A percentile compares a stretch with the other conserved stretches of the same genome.
These are phyloP conservation scores for Seriola rivoliana DNA, from an alignment of 2,113 vertebrate genomes.

Conservation along the genomic window DNA sequence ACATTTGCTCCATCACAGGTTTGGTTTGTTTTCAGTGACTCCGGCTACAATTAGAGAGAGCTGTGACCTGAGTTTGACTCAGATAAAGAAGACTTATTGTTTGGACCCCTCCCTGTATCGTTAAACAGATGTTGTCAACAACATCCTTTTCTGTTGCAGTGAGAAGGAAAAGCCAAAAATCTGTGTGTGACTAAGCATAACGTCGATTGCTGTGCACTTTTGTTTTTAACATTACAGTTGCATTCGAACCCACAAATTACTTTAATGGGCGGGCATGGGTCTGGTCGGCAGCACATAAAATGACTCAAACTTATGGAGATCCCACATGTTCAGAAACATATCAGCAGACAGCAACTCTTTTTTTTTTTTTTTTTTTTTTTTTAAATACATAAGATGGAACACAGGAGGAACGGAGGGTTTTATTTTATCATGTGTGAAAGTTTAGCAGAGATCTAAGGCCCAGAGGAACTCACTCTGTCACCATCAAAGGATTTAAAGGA, in stretches of 20 bases:
- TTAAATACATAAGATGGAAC: conserved; percentile 33
- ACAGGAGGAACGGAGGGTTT: conserved; percentile 38
- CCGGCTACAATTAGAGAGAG: conserved; percentile 47
- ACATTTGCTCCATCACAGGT: conserved; percentile 31
- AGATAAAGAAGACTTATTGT: conserved; percentile 54
- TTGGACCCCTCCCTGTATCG: conserved; percentile 70
- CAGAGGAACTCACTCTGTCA: conserved; percentile 61
- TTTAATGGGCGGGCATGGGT: conserved; percentile 72
- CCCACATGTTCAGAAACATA: conserved; percentile 74
- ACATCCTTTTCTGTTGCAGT: conserved; percentile 50
- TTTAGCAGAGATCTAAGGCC: conserved; percentile 64
- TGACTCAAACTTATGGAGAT: conserved; percentile 74
- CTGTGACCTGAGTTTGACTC: conserved; percentile 64
- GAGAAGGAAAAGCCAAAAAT: conserved; percentile 35
- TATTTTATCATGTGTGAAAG: conserved; percentile 73
- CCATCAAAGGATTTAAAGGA: conserved; percentile 63
- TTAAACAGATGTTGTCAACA: conserved; percentile 62
- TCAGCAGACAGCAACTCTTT: conserved; percentile 29
- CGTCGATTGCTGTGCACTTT: conserved; percentile 63
- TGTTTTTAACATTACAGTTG: conserved; percentile 78
- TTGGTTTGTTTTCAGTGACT: conserved; percentile 39
- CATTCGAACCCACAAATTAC: conserved; percentile 74
- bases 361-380: neutral
- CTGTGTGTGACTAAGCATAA: conserved; percentile 59
- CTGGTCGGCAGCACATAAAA: conserved; percentile 72